These are phyloP conservation scores for Prietella phreatophila DNA, from an alignment of 2,113 vertebrate genomes.

Conservation along the genomic window DNA sequence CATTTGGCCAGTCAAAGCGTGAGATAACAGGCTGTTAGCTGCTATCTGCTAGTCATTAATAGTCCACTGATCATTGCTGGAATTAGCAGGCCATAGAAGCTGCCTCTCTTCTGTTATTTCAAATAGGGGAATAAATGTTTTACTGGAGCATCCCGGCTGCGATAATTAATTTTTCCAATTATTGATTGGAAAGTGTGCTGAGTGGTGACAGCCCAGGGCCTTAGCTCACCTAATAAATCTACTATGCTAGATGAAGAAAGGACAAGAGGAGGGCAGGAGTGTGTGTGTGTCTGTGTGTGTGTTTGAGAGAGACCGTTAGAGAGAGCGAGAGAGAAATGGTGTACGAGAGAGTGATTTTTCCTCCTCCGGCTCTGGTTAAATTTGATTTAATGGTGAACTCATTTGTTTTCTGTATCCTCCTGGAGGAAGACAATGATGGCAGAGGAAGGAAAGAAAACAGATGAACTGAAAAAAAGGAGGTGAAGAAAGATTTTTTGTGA, in stretches of 20 bases:
- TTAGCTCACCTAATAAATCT: conserved; percentile 68
- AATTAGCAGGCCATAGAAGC: conserved; percentile 72
- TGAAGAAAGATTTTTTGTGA: conserved; percentile 17
- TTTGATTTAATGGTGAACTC: conserved; percentile 38
- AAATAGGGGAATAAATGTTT: conserved; percentile 72
- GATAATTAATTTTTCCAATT: conserved; percentile 82
- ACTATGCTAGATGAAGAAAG: conserved; percentile 57
- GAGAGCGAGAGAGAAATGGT: not conserved
- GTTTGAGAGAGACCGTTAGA: not conserved
- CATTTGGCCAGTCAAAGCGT: conserved; percentile 61
- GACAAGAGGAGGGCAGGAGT: conserved; percentile 25
- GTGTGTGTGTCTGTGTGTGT: not conserved
- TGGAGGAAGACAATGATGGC: conserved; percentile 37
- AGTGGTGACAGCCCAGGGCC: conserved; percentile 69
- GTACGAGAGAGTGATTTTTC: not conserved
- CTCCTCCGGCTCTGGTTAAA: conserved; percentile 20
- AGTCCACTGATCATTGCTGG: conserved; percentile 71
- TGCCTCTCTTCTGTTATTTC: conserved; percentile 65
- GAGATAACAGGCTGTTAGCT: conserved; percentile 66
- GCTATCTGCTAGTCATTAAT: conserved; percentile 28
- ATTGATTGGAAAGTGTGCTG: conserved; percentile 75
- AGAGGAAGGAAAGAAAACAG: conserved; percentile 31
- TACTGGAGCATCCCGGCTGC: conserved; percentile 66
- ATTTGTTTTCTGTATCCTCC: conserved; percentile 41
- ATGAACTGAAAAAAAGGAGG: conserved; percentile 29